Base-by-base conservation (phyloP, 2,797 vertebrate genomes). In the Thaleichthys pacificus region DNA sequence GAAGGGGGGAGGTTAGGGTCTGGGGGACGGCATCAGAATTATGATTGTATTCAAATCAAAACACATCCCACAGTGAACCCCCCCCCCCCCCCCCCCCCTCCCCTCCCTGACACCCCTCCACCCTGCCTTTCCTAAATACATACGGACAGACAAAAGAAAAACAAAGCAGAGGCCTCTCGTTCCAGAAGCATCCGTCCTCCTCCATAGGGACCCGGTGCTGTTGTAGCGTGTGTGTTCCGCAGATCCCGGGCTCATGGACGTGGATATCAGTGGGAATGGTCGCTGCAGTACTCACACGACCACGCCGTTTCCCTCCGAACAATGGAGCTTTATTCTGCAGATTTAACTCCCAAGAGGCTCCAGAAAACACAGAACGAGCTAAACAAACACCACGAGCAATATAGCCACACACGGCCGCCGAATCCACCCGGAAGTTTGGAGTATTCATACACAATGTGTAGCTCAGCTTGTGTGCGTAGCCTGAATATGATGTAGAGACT, bases 31-130 rank as follows among this genome's bases (percentile, higher is more conserved):
- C 61, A 83, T 80, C 82, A 87, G 89, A 92, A 87, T 89, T 93
- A 89, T 92, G 91, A 92, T 93, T 94, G 89, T 92, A 91, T 94
- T 94, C 91, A 94, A 93, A 93, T 93, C 90, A 91, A 93, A 94
- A 94, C 93, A 93, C 82, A 92, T 93, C 93, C 93, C 86, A 92
- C 93, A 94, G 91, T 92, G 92, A 80, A 86, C 82, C 89, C 86
- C 87, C 76, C 54, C 49, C 80, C 89, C 88, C 85, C 74, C 83
- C 85, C 22, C 47, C 58, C 19, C 26, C 28, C 32, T 76, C 54
- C 49, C 80, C 89, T 88, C 85, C 74, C 84, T 32, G 30, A 32
- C 30, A 32, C 85, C 22, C 42, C 57, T n/a, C 26, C 54, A 22
- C 19, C 19, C 21, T 68, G 62, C 42, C 42, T 61, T 15, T 38